A percentile compares a stretch with the other conserved stretches of the same genome.
These are phyloP conservation scores for Leptura quadrifasciata DNA, from an alignment of 2,888 invertebrate genomes.

Conservation along the genomic window DNA sequence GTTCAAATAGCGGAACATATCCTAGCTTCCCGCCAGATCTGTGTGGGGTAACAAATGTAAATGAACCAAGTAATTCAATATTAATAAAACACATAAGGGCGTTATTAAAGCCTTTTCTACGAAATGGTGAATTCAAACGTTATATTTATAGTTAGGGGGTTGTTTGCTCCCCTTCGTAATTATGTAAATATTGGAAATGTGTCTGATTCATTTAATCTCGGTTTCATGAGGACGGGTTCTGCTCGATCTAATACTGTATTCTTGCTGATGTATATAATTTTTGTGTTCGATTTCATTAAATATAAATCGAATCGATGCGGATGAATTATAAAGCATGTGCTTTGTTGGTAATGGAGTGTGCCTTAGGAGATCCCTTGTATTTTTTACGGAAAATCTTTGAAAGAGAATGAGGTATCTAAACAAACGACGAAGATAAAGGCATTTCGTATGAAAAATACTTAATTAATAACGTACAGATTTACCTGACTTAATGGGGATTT, in stretches of 20 bases:
- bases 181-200: conserved; percentile 47
- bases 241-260: conserved; percentile 13
- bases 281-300: conserved; percentile 29
- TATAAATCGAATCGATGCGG: conserved; percentile 20
- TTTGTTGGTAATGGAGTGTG: conserved; percentile 29
- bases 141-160: conserved; percentile 26
- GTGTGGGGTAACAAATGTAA: conserved; percentile 29
- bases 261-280: conserved; percentile 27
- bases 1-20: neutral
- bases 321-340: conserved; percentile 31
- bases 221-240: conserved; percentile 30
- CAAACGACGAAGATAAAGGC: too few species aligned
- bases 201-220: conserved; percentile 40
- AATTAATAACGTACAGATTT: too few species aligned
- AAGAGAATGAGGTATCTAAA: neutral
- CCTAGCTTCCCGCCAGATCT: neutral
- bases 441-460: too few species aligned
- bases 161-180: conserved; percentile 38
- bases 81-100: conserved; percentile 39
- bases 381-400: conserved; percentile 12
- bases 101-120: conserved; percentile 41
- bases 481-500: too few species aligned
- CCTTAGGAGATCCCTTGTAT: conserved; percentile 13
- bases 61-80: conserved; percentile 36
- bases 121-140: conserved; percentile 26